phyloP scores from a whole-genome alignment of 2,888 invertebrate genomes.

The Microchrysa polita region DNA sequence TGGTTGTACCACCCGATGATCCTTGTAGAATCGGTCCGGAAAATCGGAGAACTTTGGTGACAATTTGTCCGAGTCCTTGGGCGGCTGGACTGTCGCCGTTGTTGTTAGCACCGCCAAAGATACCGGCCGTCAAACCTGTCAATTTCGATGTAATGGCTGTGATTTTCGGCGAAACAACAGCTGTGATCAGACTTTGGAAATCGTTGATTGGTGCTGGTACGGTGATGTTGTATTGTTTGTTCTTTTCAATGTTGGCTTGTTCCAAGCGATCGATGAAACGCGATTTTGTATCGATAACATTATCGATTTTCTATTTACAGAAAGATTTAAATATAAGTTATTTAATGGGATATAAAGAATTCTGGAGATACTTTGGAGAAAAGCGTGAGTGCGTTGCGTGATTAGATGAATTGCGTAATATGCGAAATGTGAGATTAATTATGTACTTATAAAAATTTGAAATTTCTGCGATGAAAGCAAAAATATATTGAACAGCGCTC shows the following conservation, averaged over 20 bases:
- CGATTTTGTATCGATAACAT: slow-evolving; percentile 82
- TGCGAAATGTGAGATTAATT: too few relatives aligned
- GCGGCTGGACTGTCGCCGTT: slow-evolving; percentile 58
- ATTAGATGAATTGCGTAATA: too few relatives aligned
- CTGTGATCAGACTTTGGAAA: slow-evolving; percentile 73
- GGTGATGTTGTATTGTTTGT: slow-evolving; percentile 78
- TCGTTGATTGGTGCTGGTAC: slow-evolving; percentile 71
- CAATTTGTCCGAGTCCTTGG: slow-evolving; percentile 59
- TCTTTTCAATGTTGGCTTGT: slow-evolving; percentile 77
- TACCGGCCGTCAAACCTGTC: slow-evolving; percentile 70
- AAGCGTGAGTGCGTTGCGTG: too few relatives aligned
- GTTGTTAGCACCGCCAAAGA: slow-evolving; percentile 65
- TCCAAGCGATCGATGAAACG: slow-evolving; percentile 76
- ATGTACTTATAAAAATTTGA: too few relatives aligned
- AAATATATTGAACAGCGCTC: too few relatives aligned
- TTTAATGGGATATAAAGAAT: neutral
- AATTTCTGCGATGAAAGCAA: too few relatives aligned
- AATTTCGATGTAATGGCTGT: slow-evolving; percentile 75
- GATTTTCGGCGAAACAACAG: slow-evolving; percentile 76
- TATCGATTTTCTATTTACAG: slow-evolving; percentile 78
- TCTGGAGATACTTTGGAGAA: neutral
- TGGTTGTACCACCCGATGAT: slow-evolving; percentile 60
- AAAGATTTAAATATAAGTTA: neutral
- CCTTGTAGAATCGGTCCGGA: slow-evolving; percentile 64
- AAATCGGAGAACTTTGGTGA: slow-evolving; percentile 62